Evolutionary conservation across 2,797 vertebrate genomes (phyloP), one percentile per base, ranked within the genome.

Genomic region (Centroberyx gerrardi): DNA sequence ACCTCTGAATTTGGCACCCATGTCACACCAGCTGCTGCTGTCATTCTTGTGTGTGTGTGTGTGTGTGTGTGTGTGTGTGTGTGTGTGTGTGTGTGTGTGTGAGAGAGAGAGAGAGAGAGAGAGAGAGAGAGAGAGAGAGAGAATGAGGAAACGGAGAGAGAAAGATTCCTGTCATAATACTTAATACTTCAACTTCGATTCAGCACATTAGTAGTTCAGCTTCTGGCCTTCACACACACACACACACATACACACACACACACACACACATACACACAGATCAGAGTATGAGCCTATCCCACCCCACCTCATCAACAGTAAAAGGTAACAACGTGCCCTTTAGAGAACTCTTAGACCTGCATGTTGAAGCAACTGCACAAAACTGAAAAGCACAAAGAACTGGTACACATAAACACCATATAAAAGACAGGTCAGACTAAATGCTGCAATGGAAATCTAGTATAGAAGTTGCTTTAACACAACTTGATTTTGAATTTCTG

Each of bases 1-100:
- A 60, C 65, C 67, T 65, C 27, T 29, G 81, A 85, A 88, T 85
- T 77, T 88, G 78, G 82, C 86, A 81, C 54, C 59, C 51, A 42
- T 59, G 60, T 84, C 76, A 49, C 65, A 66, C 73, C 92, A 92
- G 86, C 90, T 92, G 93, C 81, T 90, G 78, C 90, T 89, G 88
- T 90, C 87, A 87, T 49, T 88, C 74, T 52, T 74, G 60, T 29
- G 42, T 66, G 31, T 72, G 38, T 54, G 55, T 56, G 51, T 64
- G 42, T 63, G 33, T 40, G 62, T 60, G 42, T 63, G 46, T 28
- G 10, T 28, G 22, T 62, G 46, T 33, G 54, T 33, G 54, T 33
- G 55, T 33, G 54, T 17, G 28, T 56, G 29, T 33, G 55, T 36
- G 55, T n/a, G 31, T n/a, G 55, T 40, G 58, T 12, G 58, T 10